A percentile compares a stretch with the other conserved stretches of the same genome.
Evolutionary conservation across 1,140 invertebrate species (phyloP).

Genomic region (Formica exsecta): DNA sequence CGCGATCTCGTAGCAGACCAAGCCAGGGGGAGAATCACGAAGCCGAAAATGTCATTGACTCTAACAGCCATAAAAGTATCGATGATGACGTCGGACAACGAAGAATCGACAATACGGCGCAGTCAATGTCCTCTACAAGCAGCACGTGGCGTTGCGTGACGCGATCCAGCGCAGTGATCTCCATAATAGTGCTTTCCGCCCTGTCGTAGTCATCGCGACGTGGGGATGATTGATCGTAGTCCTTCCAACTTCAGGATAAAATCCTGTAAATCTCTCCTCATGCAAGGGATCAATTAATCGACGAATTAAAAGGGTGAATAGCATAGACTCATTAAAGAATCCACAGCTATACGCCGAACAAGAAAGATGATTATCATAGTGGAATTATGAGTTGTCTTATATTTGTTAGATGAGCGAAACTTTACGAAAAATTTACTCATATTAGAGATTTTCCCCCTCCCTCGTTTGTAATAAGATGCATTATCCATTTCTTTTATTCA

Average conservation of each 20-base stretch:
- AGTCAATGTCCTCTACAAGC: slow-evolving; percentile 83
- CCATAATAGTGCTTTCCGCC: slow-evolving; percentile 69
- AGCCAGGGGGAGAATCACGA: slow-evolving; percentile 55
- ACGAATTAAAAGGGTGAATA: slow-evolving; percentile 33
- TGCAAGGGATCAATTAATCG: slow-evolving; percentile 72
- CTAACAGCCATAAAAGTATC: slow-evolving; percentile 60
- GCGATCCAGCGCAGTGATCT: slow-evolving; percentile 60
- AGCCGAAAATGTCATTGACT: slow-evolving; percentile 64
- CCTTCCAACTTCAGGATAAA: slow-evolving; percentile 57
- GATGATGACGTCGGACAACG: slow-evolving; percentile 69
- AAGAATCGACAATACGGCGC: slow-evolving; percentile 82
- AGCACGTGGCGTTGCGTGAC: slow-evolving; percentile 45
- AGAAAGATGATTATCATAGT: slow-evolving; percentile 21
- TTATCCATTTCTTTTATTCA: not conserved
- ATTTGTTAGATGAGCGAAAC: not conserved
- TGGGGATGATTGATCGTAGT: slow-evolving; percentile 47
- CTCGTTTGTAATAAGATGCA: not conserved
- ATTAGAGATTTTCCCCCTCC: not conserved
- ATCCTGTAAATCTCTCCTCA: slow-evolving; percentile 62
- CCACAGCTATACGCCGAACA: not conserved
- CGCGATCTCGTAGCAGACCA: slow-evolving; percentile 38
- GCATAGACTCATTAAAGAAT: slow-evolving; percentile 27
- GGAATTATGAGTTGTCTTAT: not conserved
- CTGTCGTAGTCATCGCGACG: slow-evolving; percentile 69
- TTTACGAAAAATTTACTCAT: not conserved